These are phyloP conservation scores for Zingel zingel DNA, from an alignment of 2,113 vertebrate genomes.

Conservation along the genomic window DNA sequence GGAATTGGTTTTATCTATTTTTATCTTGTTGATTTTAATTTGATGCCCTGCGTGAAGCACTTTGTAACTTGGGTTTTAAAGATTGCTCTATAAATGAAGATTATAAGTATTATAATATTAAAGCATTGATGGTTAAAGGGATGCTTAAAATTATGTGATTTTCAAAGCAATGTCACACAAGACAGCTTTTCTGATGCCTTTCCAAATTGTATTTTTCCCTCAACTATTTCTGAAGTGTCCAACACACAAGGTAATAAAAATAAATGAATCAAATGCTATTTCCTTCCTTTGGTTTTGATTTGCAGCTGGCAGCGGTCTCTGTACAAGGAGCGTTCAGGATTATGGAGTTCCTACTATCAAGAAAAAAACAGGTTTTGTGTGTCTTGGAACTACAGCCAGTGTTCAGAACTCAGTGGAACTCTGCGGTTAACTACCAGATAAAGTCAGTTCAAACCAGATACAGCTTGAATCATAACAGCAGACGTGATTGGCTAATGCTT, in stretches of 20 bases:
- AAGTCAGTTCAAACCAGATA: slow-evolving; percentile 1
- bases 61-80: background rate
- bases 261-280: background rate
- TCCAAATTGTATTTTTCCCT: background rate
- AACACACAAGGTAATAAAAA: background rate
- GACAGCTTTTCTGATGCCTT: background rate
- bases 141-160: background rate
- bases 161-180: background rate
- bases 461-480: slow-evolving; percentile 18
- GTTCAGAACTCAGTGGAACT: background rate
- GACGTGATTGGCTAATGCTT: background rate
- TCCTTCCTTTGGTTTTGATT: background rate
- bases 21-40: background rate
- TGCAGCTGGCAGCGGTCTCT: background rate
- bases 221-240: background rate
- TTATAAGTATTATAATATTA: too few species aligned
- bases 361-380: background rate
- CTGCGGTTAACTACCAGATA: background rate
- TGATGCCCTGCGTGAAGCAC: background rate
- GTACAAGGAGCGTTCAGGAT: background rate
- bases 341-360: background rate
- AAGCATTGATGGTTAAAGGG: background rate
- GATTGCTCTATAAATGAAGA: background rate
- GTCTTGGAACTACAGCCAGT: background rate
- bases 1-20: background rate